These are phyloP conservation scores for Drosophila acutilabella DNA, from an alignment of 2,888 invertebrate species.

Conservation along the genomic window DNA sequence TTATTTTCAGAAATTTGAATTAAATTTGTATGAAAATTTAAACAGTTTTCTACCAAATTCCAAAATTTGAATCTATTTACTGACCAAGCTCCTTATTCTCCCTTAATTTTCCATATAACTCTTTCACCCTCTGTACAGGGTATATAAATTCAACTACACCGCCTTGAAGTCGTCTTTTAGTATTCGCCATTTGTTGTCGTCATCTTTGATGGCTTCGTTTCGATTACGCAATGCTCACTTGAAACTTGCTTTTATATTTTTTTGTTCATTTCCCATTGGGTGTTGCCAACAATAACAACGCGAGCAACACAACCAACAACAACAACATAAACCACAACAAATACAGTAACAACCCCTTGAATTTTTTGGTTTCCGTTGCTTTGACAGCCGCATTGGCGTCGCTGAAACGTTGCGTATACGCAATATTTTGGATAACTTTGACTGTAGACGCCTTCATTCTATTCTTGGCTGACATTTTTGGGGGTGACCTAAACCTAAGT, in stretches of 20 bases:
- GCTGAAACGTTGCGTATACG: constrained; percentile 68
- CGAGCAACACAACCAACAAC: constrained; percentile 19
- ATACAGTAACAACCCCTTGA: constrained; percentile 46
- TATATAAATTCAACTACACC: constrained; percentile 22
- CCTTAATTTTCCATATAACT: background rate
- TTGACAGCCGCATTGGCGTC: constrained; percentile 61
- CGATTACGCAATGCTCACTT: constrained; percentile 67
- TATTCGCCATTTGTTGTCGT: constrained; percentile 22
- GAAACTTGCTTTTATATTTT: constrained; percentile 56
- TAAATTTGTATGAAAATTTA: too few relatives aligned
- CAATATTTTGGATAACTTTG: constrained; percentile 66
- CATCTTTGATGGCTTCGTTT: constrained; percentile 55
- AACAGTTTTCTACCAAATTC: too few relatives aligned
- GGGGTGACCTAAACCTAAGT: constrained; percentile 55
- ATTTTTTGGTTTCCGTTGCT: constrained; percentile 18
- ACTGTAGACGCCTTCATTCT: constrained; percentile 28
- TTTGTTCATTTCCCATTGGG: constrained; percentile 53
- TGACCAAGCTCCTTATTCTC: too few relatives aligned
- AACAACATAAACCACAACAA: constrained; percentile 2
- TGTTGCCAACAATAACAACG: constrained; percentile 37
- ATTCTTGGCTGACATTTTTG: background rate
- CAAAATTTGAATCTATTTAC: too few relatives aligned
- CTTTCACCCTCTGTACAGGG: constrained; percentile 14
- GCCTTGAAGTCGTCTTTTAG: constrained; percentile 9
- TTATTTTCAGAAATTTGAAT: too few relatives aligned